phyloP scores from a whole-genome alignment of 1,140 invertebrate species.

The Melanaphis sacchari region DNA sequence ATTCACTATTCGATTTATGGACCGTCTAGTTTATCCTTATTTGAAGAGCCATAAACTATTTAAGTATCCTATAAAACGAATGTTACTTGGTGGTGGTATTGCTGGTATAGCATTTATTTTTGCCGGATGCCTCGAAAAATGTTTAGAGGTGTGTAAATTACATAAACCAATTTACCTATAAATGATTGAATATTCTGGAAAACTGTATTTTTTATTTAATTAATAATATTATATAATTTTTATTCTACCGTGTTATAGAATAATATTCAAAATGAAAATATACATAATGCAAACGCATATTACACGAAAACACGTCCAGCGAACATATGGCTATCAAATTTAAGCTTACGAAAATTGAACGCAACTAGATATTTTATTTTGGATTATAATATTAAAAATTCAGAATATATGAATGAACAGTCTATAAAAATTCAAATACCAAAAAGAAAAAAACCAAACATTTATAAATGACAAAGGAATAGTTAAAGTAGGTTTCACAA shows the following conservation, averaged over 20 bases:
- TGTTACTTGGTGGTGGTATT: slow-evolving; percentile 79
- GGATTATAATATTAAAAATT: background rate
- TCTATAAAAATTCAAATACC: background rate
- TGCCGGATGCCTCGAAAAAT: slow-evolving; percentile 83
- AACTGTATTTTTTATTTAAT: background rate
- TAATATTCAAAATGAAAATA: background rate
- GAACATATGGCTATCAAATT: slow-evolving; percentile 12
- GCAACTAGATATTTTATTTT: background rate
- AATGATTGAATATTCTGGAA: background rate
- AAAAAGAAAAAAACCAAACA: background rate
- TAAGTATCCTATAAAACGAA: slow-evolving; percentile 74
- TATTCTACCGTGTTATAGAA: background rate
- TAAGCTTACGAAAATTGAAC: background rate
- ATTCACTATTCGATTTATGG: slow-evolving; percentile 85
- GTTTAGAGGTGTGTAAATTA: slow-evolving; percentile 69
- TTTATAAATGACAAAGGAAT: background rate
- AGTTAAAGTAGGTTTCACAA: background rate
- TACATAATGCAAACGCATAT: background rate
- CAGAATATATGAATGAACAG: background rate
- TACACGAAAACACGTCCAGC: background rate
- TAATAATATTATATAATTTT: background rate
- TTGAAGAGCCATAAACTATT: slow-evolving; percentile 64
- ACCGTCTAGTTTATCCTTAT: slow-evolving; percentile 73
- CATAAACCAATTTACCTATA: background rate
- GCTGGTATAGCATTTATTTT: slow-evolving; percentile 84